A percentile compares a stretch with the other conserved stretches of the same genome.
Evolutionary conservation across 2,113 vertebrate species (phyloP).

Genomic region (Colistium nudipinnis): DNA sequence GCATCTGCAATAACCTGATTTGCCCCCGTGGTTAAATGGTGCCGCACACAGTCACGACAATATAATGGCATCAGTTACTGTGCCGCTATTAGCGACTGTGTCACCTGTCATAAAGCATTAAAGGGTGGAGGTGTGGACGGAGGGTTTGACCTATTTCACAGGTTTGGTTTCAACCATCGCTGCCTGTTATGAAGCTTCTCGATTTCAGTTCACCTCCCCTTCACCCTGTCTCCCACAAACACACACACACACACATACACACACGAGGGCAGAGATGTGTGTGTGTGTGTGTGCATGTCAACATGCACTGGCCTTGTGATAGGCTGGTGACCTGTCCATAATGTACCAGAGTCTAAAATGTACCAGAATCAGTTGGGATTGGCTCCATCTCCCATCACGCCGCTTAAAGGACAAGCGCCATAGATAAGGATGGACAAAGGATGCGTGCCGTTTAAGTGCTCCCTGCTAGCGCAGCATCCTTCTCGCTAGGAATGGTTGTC

Average conservation of each 20-base stretch:
- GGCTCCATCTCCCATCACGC: no score
- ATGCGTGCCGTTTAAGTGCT: not conserved
- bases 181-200: slow-evolving; percentile 11
- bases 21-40: slow-evolving; percentile 47
- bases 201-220: not conserved
- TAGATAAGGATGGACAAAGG: not conserved
- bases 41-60: slow-evolving; percentile 28
- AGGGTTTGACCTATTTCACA: slow-evolving; percentile 36
- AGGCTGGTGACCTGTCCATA: no score
- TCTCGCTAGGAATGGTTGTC: slow-evolving; percentile 42
- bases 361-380: no score
- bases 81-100: slow-evolving; percentile 16
- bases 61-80: slow-evolving; percentile 43
- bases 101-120: slow-evolving; percentile 36
- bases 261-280: slow-evolving; percentile 2
- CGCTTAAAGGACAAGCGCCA: no score
- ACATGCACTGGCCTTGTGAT: not conserved
- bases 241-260: slow-evolving; percentile 3
- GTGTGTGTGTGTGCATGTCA: not conserved
- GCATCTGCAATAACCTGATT: slow-evolving; percentile 59
- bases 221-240: not conserved
- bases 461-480: slow-evolving; percentile 51
- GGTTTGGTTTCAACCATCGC: slow-evolving; percentile 35
- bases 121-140: slow-evolving; percentile 40
- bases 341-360: no score